These are phyloP conservation scores for Apamea monoglypha DNA, from an alignment of 2,888 invertebrate species.

Conservation along the genomic window DNA sequence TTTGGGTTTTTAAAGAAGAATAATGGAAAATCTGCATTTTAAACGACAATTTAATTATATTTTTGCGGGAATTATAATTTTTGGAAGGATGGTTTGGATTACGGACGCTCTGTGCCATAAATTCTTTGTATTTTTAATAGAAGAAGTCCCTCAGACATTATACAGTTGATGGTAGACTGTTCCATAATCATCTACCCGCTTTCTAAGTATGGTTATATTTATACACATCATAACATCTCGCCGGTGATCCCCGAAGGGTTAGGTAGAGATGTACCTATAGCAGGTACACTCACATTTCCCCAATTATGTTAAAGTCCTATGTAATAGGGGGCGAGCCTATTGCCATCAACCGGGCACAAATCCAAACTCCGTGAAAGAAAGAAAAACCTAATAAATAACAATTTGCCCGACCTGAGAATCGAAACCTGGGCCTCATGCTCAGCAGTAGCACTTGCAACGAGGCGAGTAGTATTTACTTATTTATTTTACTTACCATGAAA, in stretches of 20 bases:
- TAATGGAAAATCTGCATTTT: conserved; percentile 15
- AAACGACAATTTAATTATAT: conserved; percentile 4
- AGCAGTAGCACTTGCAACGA: neutral
- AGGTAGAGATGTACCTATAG: neutral
- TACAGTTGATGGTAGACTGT: neutral
- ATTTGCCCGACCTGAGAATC: neutral
- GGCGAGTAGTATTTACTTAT: no score
- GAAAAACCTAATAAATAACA: no score
- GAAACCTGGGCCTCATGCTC: neutral
- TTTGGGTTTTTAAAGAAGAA: neutral
- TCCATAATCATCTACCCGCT: neutral
- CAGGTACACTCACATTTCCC: no score
- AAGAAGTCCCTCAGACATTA: neutral
- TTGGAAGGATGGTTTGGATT: neutral
- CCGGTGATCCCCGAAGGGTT: neutral
- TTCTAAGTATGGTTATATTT: neutral
- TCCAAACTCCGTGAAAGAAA: no score
- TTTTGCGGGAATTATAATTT: neutral
- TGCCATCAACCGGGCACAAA: no score
- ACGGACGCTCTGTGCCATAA: no score
- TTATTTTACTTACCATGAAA: no score
- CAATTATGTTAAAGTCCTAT: no score
- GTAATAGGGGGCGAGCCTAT: no score
- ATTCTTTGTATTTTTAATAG: neutral
- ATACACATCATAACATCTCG: neutral